Conservation (phyloP, 2,113 vertebrate species). For the Hippotragus niger region DNA sequence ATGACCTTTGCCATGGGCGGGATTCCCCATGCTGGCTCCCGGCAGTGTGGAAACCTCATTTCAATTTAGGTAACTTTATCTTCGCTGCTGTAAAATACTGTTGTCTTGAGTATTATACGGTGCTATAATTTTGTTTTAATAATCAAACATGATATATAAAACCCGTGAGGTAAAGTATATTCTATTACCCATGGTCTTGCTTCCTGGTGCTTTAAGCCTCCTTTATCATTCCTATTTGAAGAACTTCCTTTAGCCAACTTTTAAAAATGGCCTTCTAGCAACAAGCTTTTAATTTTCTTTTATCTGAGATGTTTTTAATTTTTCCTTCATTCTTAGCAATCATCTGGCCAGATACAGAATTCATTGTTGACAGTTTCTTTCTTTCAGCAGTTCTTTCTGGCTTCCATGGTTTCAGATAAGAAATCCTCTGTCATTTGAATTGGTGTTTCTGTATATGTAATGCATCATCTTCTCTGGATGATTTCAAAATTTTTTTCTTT, state of each 20-base stretch:
- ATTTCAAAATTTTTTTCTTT: not conserved
- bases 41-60: not conserved
- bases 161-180: not conserved
- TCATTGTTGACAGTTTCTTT: not conserved
- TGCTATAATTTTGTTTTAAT: conserved; percentile 20
- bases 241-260: not conserved
- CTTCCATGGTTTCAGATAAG: not conserved
- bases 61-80: not conserved
- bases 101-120: conserved; percentile 7
- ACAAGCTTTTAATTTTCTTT: not conserved
- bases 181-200: not conserved
- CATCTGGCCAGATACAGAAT: not conserved
- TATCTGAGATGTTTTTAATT: not conserved
- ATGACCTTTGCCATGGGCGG: no score
- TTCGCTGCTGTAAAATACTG: conserved; percentile 23
- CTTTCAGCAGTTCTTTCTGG: not conserved
- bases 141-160: not conserved
- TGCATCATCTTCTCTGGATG: not conserved
- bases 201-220: not conserved
- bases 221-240: conserved; percentile 14
- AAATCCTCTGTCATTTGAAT: not conserved
- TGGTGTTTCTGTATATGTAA: not conserved
- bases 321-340: not conserved
- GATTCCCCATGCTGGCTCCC: no score
- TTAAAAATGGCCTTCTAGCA: not conserved